Percentiles rank a stretch among this genome's conserved stretches.
These are phyloP conservation scores for Oasisia sp. DNA, from an alignment of 2,888 invertebrate genomes.

Conservation along the genomic window DNA sequence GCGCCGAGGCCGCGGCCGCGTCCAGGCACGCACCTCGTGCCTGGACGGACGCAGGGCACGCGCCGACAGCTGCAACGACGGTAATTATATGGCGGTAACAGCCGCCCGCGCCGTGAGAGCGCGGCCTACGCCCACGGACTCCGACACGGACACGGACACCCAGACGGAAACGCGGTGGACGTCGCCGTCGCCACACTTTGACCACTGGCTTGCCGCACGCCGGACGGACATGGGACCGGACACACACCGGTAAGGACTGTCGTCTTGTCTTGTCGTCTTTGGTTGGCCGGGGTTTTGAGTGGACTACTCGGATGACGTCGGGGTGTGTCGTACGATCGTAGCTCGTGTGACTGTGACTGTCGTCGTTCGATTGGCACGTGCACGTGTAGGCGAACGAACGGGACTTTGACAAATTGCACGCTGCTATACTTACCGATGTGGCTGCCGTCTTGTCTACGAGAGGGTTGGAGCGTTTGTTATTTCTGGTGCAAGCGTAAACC, in stretches of 20 bases:
- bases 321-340: not conserved
- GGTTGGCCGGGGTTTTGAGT: not conserved
- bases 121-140: not conserved
- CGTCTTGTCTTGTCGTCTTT: not conserved
- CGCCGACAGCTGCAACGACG: not conserved
- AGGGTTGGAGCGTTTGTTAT: too few species aligned
- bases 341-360: not conserved
- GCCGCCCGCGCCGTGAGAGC: not conserved
- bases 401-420: not conserved
- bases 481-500: too few species aligned
- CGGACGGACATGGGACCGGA: conserved; percentile 3
- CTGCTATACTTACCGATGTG: too few species aligned
- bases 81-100: conserved; percentile 13
- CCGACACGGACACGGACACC: not conserved
- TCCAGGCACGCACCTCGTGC: not conserved
- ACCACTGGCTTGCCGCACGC: not conserved
- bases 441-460: too few species aligned
- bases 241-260: not conserved
- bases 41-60: not conserved
- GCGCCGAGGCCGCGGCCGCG: not conserved
- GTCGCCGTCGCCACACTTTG: too few species aligned
- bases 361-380: not conserved
- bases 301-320: not conserved
- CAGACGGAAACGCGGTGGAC: not conserved
- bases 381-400: not conserved